Evolutionary conservation across 2,888 invertebrate genomes (phyloP), one percentile per base, ranked within the genome.

Genomic region (Hartigia nigra): DNA sequence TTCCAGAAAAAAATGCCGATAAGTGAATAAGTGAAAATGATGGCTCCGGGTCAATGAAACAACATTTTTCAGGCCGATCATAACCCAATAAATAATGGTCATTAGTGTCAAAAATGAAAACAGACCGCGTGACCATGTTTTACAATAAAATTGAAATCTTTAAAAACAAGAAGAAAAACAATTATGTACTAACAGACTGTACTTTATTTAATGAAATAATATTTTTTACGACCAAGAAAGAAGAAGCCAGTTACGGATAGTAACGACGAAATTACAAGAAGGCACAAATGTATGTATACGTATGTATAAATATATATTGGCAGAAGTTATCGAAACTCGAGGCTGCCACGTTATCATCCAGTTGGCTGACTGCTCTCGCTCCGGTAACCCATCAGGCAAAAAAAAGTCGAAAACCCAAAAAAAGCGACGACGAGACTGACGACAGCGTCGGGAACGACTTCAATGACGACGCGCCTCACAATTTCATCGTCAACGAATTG

Each of bases 321-420:
- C 2, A 34, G 72, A 72, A 72, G 72, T 23, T 72, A 72, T 72
- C 72, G 72, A 72, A 72, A 31, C 72, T 72, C 1, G n/a, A 72
- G 23, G 4, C 32, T 23, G 23, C 1, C 55, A 55, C 72, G 72
- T 72, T 72, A 72, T 72, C 72, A 34, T 32, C 34, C 72, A 72
- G 32, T 72, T 72, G 72, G 72, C 72, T 12, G 23, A 12, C 72
- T 12, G 31, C 31, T 72, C 32, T 72, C 72, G 72, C 72, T 72
- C 72, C 34, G 31, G 55, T 55, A 32, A 72, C 32, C 72, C 32
- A 72, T 72, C 72, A 23, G 72, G 32, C 72, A 72, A 72, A 72
- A 31, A 31, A 72, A 72, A 31, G 72, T 72, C 34, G 72, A 72
- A 72, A 31, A 72, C 72, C 72, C 31, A 34, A 72, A 23, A 31